Evolutionary conservation across 2,797 vertebrate species (phyloP).

Genomic region (Heterohyrax brucei): DNA sequence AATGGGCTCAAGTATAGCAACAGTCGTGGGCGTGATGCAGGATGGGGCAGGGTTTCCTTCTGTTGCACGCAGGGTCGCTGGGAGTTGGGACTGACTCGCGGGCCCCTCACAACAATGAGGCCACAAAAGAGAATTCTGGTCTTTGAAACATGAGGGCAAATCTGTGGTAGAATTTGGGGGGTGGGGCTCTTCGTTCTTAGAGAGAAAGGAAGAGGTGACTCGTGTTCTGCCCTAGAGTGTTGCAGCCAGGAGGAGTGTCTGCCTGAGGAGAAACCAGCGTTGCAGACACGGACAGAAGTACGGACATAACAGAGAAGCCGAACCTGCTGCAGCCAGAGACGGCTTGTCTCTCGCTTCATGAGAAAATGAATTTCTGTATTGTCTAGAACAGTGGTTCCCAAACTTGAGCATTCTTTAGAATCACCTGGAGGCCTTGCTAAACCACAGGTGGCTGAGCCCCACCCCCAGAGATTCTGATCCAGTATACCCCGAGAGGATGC

Average conservation of each 20-base stretch:
- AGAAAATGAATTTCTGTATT: conserved; percentile 35
- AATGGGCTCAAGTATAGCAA: background rate
- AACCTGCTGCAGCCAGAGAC: background rate
- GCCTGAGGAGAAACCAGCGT: background rate
- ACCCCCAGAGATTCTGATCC: background rate
- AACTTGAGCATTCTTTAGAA: background rate
- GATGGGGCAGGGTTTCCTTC: background rate
- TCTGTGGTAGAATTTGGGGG: background rate
- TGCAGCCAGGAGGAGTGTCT: background rate
- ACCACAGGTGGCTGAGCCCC: background rate
- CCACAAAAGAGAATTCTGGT: background rate
- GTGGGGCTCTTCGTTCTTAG: conserved; percentile 6
- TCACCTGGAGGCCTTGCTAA: background rate
- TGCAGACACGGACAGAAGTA: background rate
- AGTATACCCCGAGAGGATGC: background rate
- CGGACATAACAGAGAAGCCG: background rate
- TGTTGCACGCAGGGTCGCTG: background rate
- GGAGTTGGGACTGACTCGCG: background rate
- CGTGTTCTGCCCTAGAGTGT: background rate
- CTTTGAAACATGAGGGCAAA: background rate
- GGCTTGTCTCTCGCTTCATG: background rate
- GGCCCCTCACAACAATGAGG: background rate
- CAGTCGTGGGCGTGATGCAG: background rate
- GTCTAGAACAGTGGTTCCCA: background rate
- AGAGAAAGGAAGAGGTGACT: background rate